phyloP scores from a whole-genome alignment of 2,888 invertebrate genomes.

The Drosophila tripunctata region DNA sequence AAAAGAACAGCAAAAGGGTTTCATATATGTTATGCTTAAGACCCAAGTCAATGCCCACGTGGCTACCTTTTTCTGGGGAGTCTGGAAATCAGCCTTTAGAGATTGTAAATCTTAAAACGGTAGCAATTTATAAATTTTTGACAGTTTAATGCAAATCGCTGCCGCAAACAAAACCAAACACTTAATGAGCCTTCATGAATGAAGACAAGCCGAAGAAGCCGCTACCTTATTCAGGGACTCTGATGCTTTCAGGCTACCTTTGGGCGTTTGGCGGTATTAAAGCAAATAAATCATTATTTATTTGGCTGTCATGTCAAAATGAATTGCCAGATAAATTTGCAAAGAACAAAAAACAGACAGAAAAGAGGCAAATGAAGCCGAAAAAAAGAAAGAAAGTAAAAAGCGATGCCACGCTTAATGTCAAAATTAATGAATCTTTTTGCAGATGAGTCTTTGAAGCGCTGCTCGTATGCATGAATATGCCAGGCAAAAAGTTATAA shows the following conservation, averaged over 20 bases:
- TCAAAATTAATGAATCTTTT: slow-evolving; percentile 63
- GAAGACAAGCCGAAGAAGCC: slow-evolving; percentile 10
- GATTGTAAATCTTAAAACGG: slow-evolving; percentile 61
- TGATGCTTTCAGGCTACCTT: slow-evolving; percentile 44
- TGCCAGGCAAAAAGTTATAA: slow-evolving; percentile 42
- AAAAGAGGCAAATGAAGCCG: too few species aligned
- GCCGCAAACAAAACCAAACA: slow-evolving; percentile 43
- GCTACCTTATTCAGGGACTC: too few species aligned
- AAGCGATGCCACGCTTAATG: slow-evolving; percentile 40
- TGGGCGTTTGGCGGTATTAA: slow-evolving; percentile 17
- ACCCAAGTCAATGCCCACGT: slow-evolving; percentile 21
- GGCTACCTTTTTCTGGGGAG: slow-evolving; percentile 17
- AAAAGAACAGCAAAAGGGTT: slow-evolving; percentile 20
- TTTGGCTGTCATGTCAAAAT: slow-evolving; percentile 72
- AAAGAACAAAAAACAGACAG: slow-evolving; percentile 15
- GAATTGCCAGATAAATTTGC: slow-evolving; percentile 66
- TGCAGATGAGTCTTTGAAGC: slow-evolving; percentile 9
- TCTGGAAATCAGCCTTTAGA: slow-evolving; percentile 15
- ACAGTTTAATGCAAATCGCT: slow-evolving; percentile 63
- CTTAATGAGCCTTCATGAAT: slow-evolving; percentile 60
- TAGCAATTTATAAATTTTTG: slow-evolving; percentile 69
- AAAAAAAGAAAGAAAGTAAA: slow-evolving; percentile 2
- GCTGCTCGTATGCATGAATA: slow-evolving; percentile 14
- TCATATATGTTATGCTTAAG: not conserved
- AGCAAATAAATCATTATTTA: slow-evolving; percentile 78